Base-by-base conservation (phyloP, 2,888 invertebrate genomes). In the Pteria penguin region DNA sequence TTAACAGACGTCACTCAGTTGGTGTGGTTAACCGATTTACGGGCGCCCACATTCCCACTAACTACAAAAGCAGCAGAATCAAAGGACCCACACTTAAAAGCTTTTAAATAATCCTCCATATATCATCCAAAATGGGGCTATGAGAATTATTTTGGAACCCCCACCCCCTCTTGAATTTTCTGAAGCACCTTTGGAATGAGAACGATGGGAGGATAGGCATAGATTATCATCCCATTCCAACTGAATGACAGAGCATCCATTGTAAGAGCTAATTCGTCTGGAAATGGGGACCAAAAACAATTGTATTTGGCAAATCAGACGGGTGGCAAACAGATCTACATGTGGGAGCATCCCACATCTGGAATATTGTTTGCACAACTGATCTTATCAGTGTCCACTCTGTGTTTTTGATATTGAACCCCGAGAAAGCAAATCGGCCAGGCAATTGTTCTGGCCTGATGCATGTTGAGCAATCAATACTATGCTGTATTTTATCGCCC, bases 251-350 rank as follows among this genome's bases (percentile, higher is more conserved):
- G 4, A 18, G 27, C 52, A 5, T 65, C 52, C 26, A 36, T 2
- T 32, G 62, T 32, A 14, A 62, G 8, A n/a, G 62, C 62, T 62
- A 32, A 24, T 62, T 62, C 32, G 62, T 62, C 62, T 62, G 62
- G 62, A 11, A 62, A 62, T 5, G 33, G 33, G 33, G 33, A 62
- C n/a, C 62, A 32, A 31, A 62, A 62, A 62, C 18, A 22, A 32
- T 33, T 62, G 62, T 32, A 18, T 33, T 18, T 62, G 62, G 22
- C 33, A 4, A 32, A 32, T 62, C 62, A 31, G 33, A n/a, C 62
- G 31, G 8, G 33, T 62, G 8, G 62, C 62, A 32, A 62, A 62
- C 32, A 4, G 5, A 22, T 62, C 45, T 65, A 36, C n/a, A 26
- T 65, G 36, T 65, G n/a, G 65, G 65, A 24, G 1, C 52, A n/a